Conservation (phyloP, 2,113 vertebrate genomes). For the Epinephelus cyanopodus region DNA sequence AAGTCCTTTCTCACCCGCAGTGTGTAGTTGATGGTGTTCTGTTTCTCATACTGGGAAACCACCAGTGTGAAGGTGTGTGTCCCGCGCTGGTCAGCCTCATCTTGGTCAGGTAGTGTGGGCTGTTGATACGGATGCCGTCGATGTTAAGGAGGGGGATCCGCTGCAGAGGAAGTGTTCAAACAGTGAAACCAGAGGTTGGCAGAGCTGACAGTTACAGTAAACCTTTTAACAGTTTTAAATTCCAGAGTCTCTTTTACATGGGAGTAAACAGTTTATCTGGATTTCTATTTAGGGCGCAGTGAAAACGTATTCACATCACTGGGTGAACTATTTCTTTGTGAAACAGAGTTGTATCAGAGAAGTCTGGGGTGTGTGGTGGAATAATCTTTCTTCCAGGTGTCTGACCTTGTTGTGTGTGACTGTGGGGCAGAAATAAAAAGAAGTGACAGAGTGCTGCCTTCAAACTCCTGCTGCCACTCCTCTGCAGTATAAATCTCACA, state of each 20-base stretch:
- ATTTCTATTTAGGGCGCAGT: no score
- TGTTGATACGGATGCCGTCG: constrained; percentile 98
- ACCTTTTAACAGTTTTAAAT: neutral
- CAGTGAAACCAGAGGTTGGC: neutral
- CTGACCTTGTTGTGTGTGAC: neutral
- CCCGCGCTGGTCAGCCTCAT: constrained; percentile 91
- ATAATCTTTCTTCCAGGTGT: neutral
- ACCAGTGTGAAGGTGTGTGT: constrained; percentile 94
- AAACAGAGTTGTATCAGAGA: neutral
- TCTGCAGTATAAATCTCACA: neutral
- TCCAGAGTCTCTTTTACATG: neutral
- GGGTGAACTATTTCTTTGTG: neutral
- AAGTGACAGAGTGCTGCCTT: neutral
- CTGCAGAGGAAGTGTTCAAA: constrained; percentile 73
- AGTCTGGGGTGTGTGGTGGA: neutral
- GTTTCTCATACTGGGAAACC: constrained; percentile 98
- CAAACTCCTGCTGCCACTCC: constrained; percentile 13
- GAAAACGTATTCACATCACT: no score
- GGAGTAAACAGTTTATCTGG: neutral
- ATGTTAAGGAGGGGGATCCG: constrained; percentile 95
- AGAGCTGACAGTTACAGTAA: neutral
- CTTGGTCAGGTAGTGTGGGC: constrained; percentile 98
- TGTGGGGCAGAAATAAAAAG: neutral
- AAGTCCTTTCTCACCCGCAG: constrained; percentile 86
- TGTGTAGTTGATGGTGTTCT: constrained; percentile 99